Evolutionary conservation across 2,797 vertebrate genomes (phyloP), one percentile per base, ranked within the genome.

Genomic region (Otolemur crassicaudatus): DNA sequence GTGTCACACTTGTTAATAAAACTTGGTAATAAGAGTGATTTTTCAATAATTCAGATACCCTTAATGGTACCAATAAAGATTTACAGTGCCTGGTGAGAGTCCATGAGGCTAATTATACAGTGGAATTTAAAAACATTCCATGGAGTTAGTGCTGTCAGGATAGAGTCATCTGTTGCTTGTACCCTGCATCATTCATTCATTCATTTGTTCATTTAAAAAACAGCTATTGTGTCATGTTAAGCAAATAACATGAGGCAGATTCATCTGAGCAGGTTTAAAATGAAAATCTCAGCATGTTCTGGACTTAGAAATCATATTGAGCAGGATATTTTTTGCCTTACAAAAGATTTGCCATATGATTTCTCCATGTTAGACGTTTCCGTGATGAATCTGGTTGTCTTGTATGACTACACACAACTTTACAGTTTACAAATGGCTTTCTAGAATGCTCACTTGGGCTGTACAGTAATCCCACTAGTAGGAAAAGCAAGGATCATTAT

Each of bases 1-100:
- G 29, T 87, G 85, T 83, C 95, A 84, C 5, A 2, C 40, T 91
- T 91, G 91, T 96, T 95, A 92, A 73, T 91, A 81, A 89, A 94
- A 90, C 69, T 87, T 85, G 31, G 49, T 85, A 79, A 37, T 53
- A 40, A 81, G 83, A 95, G 73, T 67, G 34, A 76, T 85, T 96
- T 95, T 94, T 93, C 58, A 92, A 60, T 95, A 89, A 95, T 87
- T 97, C 90, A 93, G 79, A 84, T 76, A 63, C 65, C 58, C 75
- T 92, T 94, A 76, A 49, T 82, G 80, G 75, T 85, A 63, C 73
- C 43, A 79, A 4, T 94, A 58, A 95, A 70, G 81, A 94, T 76
- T 91, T 87, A 81, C 31, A 76, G 56, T 79, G 88, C 88, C 56
- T 75, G 46, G 27, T 76, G 81, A 86, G 46, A 56, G 40, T 70